Percentiles rank a stretch among this genome's conserved stretches.
Evolutionary conservation across 2,113 vertebrate genomes (phyloP).

Genomic region (Catharus bicknelli): DNA sequence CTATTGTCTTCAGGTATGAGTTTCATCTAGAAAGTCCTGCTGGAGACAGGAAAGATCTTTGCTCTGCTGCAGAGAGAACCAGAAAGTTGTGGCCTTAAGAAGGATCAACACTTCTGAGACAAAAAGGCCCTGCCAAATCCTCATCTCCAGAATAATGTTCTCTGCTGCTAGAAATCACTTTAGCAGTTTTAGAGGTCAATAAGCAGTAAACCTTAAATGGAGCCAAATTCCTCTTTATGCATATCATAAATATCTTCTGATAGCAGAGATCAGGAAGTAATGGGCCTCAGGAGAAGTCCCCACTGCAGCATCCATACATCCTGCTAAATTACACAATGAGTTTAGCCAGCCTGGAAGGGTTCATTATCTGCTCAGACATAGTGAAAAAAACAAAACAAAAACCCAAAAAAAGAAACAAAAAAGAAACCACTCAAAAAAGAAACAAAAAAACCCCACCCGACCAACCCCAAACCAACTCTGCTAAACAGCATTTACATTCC

Average conservation of each 20-base stretch:
- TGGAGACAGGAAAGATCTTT: neutral
- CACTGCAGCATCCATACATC: neutral
- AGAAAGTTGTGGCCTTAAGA: neutral
- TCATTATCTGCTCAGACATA: neutral
- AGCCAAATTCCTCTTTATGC: conserved; percentile 12
- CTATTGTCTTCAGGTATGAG: neutral
- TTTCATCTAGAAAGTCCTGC: neutral
- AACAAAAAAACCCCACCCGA: neutral
- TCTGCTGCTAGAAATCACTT: conserved; percentile 13
- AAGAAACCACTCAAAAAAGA: neutral
- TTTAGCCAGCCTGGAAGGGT: neutral
- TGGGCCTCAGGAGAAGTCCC: neutral
- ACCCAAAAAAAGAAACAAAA: too few species aligned
- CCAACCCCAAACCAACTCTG: fast-evolving
- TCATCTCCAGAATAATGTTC: conserved; percentile 1
- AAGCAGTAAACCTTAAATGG: conserved; percentile 24
- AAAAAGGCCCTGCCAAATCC: neutral
- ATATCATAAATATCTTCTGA: neutral
- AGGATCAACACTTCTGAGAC: neutral
- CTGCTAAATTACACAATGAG: neutral
- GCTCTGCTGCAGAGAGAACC: neutral
- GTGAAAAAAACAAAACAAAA: too few species aligned
- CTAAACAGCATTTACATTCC: neutral
- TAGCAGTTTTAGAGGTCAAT: conserved; percentile 6
- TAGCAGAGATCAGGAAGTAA: neutral